Conservation (phyloP, 2,113 vertebrate genomes). For the Phrynocephalus versicolor region DNA sequence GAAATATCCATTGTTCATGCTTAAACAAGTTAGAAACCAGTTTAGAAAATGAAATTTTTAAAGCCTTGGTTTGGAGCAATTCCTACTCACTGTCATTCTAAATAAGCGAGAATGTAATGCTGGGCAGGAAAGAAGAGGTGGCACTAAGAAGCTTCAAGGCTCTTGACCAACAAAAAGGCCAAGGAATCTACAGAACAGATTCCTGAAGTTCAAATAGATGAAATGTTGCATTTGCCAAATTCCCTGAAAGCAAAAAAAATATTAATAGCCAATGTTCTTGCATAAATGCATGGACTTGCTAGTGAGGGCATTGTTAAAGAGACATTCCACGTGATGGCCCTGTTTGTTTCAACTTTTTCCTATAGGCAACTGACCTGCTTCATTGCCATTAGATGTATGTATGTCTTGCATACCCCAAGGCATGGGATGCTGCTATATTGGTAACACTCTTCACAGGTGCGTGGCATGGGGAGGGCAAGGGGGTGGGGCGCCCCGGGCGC, state of each 20-base stretch:
- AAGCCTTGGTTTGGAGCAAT: conserved; percentile 53
- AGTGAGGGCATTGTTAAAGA: neutral
- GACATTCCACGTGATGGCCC: neutral
- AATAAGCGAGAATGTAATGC: conserved; percentile 8
- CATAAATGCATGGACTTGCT: neutral
- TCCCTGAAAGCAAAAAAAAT: conserved; percentile 15
- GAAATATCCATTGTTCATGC: too few species aligned
- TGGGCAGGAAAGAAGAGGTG: neutral
- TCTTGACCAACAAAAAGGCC: neutral
- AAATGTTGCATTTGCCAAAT: neutral
- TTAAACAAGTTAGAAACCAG: neutral
- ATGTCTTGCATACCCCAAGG: neutral
- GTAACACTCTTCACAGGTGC: too few species aligned
- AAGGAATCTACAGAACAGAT: neutral
- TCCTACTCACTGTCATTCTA: conserved; percentile 47
- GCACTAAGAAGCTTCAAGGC: neutral
- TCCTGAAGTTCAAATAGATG: neutral
- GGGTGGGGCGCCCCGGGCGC: too few species aligned
- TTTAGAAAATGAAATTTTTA: too few species aligned
- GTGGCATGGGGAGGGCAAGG: too few species aligned
- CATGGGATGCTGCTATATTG: too few species aligned
- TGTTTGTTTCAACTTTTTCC: neutral
- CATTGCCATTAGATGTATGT: neutral
- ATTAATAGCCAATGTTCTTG: conserved; percentile 4
- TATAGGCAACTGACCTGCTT: neutral